A percentile compares a stretch with the other conserved stretches of the same genome.
Evolutionary conservation across 2,888 invertebrate genomes (phyloP).

Genomic region (Noctua pronuba): DNA sequence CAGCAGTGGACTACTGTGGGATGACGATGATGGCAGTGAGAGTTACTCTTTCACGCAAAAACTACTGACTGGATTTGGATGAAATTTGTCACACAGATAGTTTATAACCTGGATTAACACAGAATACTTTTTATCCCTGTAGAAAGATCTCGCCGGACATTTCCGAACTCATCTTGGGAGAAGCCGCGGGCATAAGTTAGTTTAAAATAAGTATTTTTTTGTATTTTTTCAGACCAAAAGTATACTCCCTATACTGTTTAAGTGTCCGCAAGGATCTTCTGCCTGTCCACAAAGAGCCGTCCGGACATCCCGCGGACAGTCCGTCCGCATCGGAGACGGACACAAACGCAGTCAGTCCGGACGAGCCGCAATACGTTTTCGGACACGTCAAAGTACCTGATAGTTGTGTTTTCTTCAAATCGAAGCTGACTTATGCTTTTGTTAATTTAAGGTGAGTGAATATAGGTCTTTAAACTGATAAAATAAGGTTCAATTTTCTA

Average conservation of each 20-base stretch:
- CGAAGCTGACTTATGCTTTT: slow-evolving; percentile 94
- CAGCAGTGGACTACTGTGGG: too few relatives aligned
- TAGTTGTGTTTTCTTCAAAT: slow-evolving; percentile 93
- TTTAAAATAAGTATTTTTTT: neutral
- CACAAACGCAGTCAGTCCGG: neutral
- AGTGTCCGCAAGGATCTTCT: slow-evolving; percentile 79
- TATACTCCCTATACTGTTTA: slow-evolving; percentile 84
- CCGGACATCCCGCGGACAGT: neutral
- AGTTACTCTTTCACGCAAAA: too few relatives aligned
- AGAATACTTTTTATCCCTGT: too few relatives aligned
- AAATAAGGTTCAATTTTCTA: too few relatives aligned
- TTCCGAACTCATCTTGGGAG: too few relatives aligned
- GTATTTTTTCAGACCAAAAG: slow-evolving; percentile 76
- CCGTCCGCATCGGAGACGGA: slow-evolving; percentile 9
- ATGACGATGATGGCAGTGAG: too few relatives aligned
- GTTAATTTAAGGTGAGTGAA: slow-evolving; percentile 95
- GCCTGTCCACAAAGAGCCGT: slow-evolving; percentile 67
- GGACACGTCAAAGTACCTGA: slow-evolving; percentile 90
- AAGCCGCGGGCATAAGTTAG: too few relatives aligned
- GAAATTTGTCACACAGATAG: too few relatives aligned
- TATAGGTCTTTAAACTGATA: too few relatives aligned
- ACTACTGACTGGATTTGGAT: too few relatives aligned
- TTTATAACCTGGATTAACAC: too few relatives aligned
- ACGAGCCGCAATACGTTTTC: slow-evolving; percentile 86
- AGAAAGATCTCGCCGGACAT: too few relatives aligned